A percentile compares a stretch with the other conserved stretches of the same genome.
Conservation (phyloP, 2,797 vertebrate species). For the Rhadinocentrus ornatus region DNA sequence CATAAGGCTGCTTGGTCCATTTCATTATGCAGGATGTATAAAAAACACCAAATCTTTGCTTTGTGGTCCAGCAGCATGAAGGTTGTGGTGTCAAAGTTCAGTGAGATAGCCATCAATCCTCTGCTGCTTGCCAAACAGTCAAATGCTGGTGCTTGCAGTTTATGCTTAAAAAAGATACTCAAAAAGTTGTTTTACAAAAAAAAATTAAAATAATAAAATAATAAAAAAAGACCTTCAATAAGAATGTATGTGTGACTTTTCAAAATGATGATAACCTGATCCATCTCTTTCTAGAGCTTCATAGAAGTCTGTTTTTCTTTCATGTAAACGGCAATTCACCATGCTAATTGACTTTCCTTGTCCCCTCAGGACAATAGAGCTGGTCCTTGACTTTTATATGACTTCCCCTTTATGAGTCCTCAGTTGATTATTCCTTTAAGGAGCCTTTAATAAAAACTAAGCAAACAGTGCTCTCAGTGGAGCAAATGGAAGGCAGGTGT, state of each 20-base stretch:
- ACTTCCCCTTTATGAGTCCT: conserved; percentile 72
- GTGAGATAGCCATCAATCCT: conserved; percentile 34
- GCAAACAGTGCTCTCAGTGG: conserved; percentile 71
- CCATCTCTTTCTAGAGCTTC: conserved; percentile 15
- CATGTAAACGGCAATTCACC: conserved; percentile 61
- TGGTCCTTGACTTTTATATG: conserved; percentile 72
- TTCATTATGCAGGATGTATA: conserved; percentile 15
- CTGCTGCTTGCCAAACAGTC: conserved; percentile 29
- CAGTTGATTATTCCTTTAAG: conserved; percentile 67
- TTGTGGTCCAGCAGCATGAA: conserved; percentile 20
- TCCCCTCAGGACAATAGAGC: conserved; percentile 65
- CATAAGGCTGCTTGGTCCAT: conserved; percentile 13
- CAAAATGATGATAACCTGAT: conserved; percentile 28
- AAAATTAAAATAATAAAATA: no score
- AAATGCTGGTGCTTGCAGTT: conserved; percentile 24
- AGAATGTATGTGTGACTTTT: conserved; percentile 19
- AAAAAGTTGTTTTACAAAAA: no score
- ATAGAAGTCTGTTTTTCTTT: conserved; percentile 21
- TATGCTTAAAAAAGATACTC: conserved; percentile 26
- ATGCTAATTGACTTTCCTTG: conserved; percentile 73
- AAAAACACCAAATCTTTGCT: conserved; percentile 22
- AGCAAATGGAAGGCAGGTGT: conserved; percentile 49
- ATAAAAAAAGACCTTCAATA: conserved; percentile 24
- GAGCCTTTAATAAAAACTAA: conserved; percentile 73
- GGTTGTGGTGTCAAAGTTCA: conserved; percentile 54